Conservation (phyloP, 2,113 vertebrate species). For the Sitta europaea region DNA sequence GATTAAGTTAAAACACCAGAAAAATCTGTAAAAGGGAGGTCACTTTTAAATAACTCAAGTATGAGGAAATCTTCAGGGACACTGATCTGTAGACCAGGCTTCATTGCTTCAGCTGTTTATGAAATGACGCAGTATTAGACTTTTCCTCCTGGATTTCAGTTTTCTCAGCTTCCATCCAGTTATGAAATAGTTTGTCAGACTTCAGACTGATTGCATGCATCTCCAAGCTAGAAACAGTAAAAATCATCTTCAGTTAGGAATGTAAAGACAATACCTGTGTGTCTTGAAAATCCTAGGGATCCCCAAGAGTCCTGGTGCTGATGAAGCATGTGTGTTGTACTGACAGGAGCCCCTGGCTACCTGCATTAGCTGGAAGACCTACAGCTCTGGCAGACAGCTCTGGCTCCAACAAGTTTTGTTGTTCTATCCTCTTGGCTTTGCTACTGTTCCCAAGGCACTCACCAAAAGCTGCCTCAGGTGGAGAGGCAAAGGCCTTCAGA, state of each 20-base stretch:
- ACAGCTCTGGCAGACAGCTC: neutral
- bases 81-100: neutral
- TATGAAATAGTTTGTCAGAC: neutral
- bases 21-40: conserved; percentile 26
- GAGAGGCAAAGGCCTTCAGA: neutral
- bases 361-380: neutral
- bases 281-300: neutral
- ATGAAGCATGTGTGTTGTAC: rapidly evolving
- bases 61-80: conserved; percentile 41
- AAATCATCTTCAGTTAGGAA: neutral
- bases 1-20: neutral
- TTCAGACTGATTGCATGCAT: neutral
- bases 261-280: neutral
- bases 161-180: neutral
- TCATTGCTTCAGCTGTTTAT: neutral
- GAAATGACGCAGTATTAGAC: neutral
- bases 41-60: conserved; percentile 15
- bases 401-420: neutral
- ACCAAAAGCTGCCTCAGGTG: neutral
- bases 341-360: neutral
- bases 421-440: neutral
- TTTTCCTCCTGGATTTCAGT: neutral
- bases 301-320: neutral
- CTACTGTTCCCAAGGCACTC: neutral
- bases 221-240: neutral